Evolutionary conservation across 2,113 vertebrate genomes (phyloP), one percentile per base, ranked within the genome.

Genomic region (Poicephalus meyeri): DNA sequence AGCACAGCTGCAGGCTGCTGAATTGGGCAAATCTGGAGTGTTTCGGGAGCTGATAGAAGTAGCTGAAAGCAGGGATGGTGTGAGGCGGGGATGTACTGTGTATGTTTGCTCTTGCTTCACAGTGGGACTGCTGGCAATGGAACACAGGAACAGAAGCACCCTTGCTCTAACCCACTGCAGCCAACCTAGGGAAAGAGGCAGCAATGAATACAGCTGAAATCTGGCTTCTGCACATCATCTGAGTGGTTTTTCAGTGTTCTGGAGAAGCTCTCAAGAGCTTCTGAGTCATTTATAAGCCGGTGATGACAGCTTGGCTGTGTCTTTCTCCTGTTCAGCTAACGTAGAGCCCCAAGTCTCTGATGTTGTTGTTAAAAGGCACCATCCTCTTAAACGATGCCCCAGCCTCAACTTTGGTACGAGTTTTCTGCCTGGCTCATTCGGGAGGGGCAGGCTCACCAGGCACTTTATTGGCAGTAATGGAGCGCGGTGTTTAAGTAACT

Each of bases 401-500:
- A 66, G 83, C 58, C 93, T 94, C 91, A 95, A 96, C 96, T 96
- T 97, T 96, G 92, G 49, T 95, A 88, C 91, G 58, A 95, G 93
- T 94, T 95, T 97, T 87, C 88, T 90, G 82, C 55, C 76, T 96
- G 91, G 65, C 87, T 94, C 94, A 93, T n/a, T 14, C 1, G 86
- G 85, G 97, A 96, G 93, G 88, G 94, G 94, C 95, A 96, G 95
- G 68, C 52, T 95, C 91, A 74, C 88, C 58, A 2, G 29, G 70
- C 83, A 33, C 79, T 97, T 97, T 95, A 90, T 83, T 86, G 53
- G 80, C 80, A 95, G 88, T 94, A 96, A 94, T 89, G 89, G 72
- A 88, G 82, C 50, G 42, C 50, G 41, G 86, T 93, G 89, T 96
- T 97, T 96, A 94, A 91, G 83, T 93, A 95, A 96, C 92, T 88